Conservation (phyloP, 2,113 vertebrate genomes). For the Pheucticus melanocephalus region DNA sequence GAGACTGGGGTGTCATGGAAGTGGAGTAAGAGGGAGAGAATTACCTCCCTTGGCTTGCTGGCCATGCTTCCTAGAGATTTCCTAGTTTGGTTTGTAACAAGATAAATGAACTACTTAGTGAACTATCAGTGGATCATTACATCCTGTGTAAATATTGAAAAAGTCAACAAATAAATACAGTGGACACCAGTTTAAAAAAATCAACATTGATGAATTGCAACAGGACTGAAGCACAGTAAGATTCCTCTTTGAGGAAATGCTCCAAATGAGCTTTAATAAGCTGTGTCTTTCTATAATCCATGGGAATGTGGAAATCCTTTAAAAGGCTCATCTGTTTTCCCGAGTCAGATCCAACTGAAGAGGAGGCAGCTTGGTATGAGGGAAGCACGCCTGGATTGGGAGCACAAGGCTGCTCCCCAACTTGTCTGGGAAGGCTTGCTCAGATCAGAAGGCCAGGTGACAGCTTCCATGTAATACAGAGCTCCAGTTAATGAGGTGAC, state of each 20-base stretch:
- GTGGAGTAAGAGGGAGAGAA: not conserved
- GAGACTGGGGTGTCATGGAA: not conserved
- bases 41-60: not conserved
- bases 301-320: not conserved
- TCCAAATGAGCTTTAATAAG: not conserved
- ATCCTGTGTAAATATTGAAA: not conserved
- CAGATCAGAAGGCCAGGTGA: not conserved
- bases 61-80: not conserved
- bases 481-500: not conserved
- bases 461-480: not conserved
- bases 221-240: not conserved
- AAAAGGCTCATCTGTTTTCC: not conserved
- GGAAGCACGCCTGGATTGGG: fast-evolving
- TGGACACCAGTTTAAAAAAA: not conserved
- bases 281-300: not conserved
- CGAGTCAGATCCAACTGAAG: fast-evolving
- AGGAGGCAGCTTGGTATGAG: not conserved
- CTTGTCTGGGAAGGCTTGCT: not conserved
- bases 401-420: not conserved
- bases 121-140: not conserved
- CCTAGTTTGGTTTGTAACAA: not conserved
- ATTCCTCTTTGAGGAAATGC: not conserved
- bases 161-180: not conserved
- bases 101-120: not conserved
- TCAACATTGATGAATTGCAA: not conserved